Evolutionary conservation across 2,888 invertebrate species (phyloP).

Genomic region (Pachymerium ferrugineum): DNA sequence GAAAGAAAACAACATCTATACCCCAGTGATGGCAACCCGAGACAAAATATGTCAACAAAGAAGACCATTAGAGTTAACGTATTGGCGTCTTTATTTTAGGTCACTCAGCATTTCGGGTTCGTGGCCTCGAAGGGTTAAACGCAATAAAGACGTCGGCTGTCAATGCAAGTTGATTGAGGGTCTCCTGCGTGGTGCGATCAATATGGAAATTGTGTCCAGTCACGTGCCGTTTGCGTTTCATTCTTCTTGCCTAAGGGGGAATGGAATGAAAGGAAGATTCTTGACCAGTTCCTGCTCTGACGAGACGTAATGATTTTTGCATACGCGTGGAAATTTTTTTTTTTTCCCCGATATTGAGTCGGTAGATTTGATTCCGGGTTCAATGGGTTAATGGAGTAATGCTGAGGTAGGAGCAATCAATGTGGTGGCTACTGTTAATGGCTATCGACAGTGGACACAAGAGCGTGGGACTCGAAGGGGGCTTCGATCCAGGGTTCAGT

Average conservation of each 20-base stretch:
- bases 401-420: not conserved
- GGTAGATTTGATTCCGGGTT: not conserved
- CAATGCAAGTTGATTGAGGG: not conserved
- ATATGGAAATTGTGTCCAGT: not conserved
- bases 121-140: not conserved
- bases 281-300: not conserved
- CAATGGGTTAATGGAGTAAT: not conserved
- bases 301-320: too few relatives aligned
- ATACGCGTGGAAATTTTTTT: not conserved
- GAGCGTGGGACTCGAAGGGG: not conserved
- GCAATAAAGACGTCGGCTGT: not conserved
- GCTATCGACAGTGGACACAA: not conserved
- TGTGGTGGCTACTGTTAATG: not conserved
- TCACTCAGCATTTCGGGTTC: too few relatives aligned
- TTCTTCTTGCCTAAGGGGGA: not conserved
- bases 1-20: not conserved
- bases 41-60: not conserved
- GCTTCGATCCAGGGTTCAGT: not conserved
- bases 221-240: not conserved
- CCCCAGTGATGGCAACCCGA: not conserved
- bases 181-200: not conserved
- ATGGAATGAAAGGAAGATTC: not conserved
- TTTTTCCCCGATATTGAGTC: not conserved
- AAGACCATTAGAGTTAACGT: not conserved
- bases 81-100: not conserved